Base-by-base conservation (phyloP, 2,797 vertebrate species). In the Parauchenoglanis ngamensis region DNA sequence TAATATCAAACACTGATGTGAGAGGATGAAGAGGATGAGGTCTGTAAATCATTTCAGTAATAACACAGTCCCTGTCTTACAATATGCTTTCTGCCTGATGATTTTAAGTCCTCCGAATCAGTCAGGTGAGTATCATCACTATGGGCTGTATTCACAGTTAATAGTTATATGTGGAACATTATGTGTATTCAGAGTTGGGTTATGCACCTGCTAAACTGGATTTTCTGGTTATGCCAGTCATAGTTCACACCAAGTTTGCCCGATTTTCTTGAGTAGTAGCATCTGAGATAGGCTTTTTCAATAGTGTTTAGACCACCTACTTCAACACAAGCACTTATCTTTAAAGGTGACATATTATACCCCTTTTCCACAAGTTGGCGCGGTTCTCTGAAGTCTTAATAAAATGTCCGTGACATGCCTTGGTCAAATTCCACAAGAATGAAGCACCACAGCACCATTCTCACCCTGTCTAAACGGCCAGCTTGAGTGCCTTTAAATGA, bases 1-100 rank as follows among this genome's bases (percentile, higher is more conserved):
- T 63, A 80, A 63, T 80, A 63, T 28, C 61, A 52, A 52, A 52
- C 44, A 28, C 52, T 83, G 65, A 67, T 83, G 17, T 83, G 61
- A 19, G 11, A 61, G 23, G 56, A 44, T 57, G 10, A 63, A 80
- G 54, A 59, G 2, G 46, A 15, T 21, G 17, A 31, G 52, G 15
- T 63, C 11, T 10, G 78, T 52, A 52, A 68, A 49, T 67, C 61
- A 52, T 52, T 54, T 83, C 46, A 23, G 80, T 44, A 23, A 59
- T 59, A 79, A 40, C 77, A 79, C 31, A 19, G 40, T 17, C 67
- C 63, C n/a, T 54, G 65, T 67, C 13, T 40, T 67, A 67, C 40
- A 49, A 54, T 15, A 15, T 67, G 59, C 61, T 49, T n/a, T 10
- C 23, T 52, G 23, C 25, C 25, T 79, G 23, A 61, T 46, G 35